These are phyloP conservation scores for Theristicus caerulescens DNA, from an alignment of 2,113 vertebrate species.

Conservation along the genomic window DNA sequence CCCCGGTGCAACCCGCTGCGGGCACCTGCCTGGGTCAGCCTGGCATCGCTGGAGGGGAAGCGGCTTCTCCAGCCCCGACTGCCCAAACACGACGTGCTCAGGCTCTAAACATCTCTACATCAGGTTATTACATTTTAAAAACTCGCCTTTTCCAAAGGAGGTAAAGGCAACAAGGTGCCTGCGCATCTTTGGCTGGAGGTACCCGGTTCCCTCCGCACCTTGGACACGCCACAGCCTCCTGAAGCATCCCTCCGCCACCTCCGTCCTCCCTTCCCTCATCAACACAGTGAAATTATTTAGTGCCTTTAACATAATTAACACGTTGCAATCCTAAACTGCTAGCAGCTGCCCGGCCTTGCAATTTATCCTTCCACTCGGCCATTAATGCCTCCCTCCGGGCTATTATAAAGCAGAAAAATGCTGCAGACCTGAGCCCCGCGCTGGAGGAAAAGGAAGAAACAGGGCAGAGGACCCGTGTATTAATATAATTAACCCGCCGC, in stretches of 20 bases:
- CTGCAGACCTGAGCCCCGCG: neutral
- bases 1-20: fast-evolving
- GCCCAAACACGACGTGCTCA: neutral
- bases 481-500: neutral
- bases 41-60: neutral
- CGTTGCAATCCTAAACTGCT: neutral
- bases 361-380: neutral
- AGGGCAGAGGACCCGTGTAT: fast-evolving
- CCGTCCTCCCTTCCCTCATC: neutral
- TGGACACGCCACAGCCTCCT: fast-evolving
- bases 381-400: neutral
- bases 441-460: neutral
- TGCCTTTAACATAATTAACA: neutral
- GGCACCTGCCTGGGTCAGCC: neutral
- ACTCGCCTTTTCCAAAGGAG: fast-evolving
- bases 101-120: neutral
- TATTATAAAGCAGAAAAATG: neutral
- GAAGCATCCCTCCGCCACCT: neutral
- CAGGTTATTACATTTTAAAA: neutral
- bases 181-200: fast-evolving
- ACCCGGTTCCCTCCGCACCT: fast-evolving
- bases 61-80: neutral
- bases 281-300: neutral
- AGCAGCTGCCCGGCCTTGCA: neutral
- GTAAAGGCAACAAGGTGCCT: neutral